These are phyloP conservation scores for Centropristis striata DNA, from an alignment of 2,113 vertebrate genomes.

Conservation along the genomic window DNA sequence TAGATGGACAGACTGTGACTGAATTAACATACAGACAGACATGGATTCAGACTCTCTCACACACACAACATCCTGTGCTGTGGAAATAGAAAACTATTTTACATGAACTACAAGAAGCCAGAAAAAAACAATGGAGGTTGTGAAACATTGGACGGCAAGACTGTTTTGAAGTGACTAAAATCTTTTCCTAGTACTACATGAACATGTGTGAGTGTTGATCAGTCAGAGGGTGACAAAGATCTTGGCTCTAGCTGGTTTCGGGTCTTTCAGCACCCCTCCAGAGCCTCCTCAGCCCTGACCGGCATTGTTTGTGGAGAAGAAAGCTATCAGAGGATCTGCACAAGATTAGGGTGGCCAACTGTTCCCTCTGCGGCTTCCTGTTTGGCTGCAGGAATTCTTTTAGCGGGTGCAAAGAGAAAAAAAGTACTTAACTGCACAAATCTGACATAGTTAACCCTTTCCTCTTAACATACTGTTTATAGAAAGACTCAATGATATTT, in stretches of 20 bases:
- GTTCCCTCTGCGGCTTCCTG: conserved; percentile 90
- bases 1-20: conserved; percentile 9
- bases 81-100: conserved; percentile 12
- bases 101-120: background rate
- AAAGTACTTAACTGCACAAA: conserved; percentile 85
- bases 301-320: conserved; percentile 88
- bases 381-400: conserved; percentile 92
- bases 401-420: conserved; percentile 75
- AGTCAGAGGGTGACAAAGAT: conserved; percentile 45
- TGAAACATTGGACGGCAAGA: conserved; percentile 1
- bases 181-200: conserved; percentile 39
- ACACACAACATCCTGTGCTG: conserved; percentile 1
- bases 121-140: conserved; percentile 4
- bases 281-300: conserved; percentile 73
- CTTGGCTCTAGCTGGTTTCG: conserved; percentile 50
- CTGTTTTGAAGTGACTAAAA: conserved; percentile 22
- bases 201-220: conserved; percentile 51
- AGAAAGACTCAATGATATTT: background rate
- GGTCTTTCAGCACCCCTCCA: conserved; percentile 65
- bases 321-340: conserved; percentile 91
- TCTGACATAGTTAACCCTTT: conserved; percentile 87
- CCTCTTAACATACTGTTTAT: conserved; percentile 35
- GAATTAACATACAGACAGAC: conserved; percentile 24
- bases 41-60: conserved; percentile 4
- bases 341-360: conserved; percentile 90